Evolutionary conservation across 2,797 vertebrate species (phyloP).

Genomic region (Lacerta viridis): DNA sequence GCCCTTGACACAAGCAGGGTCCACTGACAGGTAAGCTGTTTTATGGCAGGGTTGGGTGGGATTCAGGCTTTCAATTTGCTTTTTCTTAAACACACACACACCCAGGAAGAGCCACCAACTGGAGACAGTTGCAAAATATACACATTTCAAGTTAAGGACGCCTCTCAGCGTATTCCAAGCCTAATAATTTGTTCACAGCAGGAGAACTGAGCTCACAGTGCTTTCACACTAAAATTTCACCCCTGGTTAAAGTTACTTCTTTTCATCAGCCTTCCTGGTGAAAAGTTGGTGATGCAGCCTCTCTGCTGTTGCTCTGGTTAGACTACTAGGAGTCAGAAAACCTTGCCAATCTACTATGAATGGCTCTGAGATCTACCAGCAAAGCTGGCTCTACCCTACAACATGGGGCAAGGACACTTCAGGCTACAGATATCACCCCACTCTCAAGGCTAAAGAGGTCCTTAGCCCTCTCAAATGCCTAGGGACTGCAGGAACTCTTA

Average conservation of each 20-base stretch:
- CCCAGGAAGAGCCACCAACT: neutral
- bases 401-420: neutral
- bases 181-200: neutral
- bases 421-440: neutral
- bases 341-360: neutral
- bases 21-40: no score
- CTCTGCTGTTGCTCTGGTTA: neutral
- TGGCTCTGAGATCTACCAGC: neutral
- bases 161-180: neutral
- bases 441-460: neutral
- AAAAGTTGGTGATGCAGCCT: neutral
- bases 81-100: no score
- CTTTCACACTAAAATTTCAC: neutral
- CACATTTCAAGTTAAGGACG: neutral
- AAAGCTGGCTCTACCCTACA: neutral
- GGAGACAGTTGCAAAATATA: neutral
- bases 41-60: no score
- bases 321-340: neutral
- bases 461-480: neutral
- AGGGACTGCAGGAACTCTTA: neutral
- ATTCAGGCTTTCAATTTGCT: no score
- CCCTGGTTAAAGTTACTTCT: neutral
- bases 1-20: neutral
- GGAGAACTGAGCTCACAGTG: neutral
- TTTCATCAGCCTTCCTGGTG: neutral